Conservation (phyloP, 2,888 invertebrate genomes). For the Hofmannophila pseudospretella region DNA sequence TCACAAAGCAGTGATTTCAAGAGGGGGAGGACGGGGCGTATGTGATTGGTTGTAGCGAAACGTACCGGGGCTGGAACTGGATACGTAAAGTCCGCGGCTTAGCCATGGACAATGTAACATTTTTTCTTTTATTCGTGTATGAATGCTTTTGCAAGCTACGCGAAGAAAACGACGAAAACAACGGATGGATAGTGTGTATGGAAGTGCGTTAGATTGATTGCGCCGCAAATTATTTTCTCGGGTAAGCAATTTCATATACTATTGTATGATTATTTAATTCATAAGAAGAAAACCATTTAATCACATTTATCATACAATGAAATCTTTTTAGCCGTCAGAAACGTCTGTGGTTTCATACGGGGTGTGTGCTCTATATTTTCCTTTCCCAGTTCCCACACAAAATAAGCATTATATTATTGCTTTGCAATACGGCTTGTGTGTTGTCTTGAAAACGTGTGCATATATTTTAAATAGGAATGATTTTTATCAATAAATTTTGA, state of each 20-base stretch:
- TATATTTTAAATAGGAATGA: background rate
- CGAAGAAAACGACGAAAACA: slow-evolving; percentile 66
- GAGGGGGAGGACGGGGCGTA: no score
- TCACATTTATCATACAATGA: background rate
- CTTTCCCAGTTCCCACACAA: slow-evolving; percentile 14
- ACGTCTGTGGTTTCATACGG: slow-evolving; percentile 37
- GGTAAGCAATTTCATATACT: slow-evolving; percentile 47
- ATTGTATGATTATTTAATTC: background rate
- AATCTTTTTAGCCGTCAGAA: slow-evolving; percentile 13
- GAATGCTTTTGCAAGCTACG: slow-evolving; percentile 71
- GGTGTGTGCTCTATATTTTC: slow-evolving; percentile 43
- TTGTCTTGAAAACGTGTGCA: background rate
- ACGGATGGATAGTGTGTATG: slow-evolving; percentile 78
- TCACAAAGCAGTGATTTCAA: no score
- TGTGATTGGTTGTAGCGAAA: no score
- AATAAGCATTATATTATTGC: slow-evolving; percentile 4
- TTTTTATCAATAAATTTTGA: background rate
- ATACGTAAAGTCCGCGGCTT: no score
- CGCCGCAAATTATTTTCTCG: slow-evolving; percentile 77
- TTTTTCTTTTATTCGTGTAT: no score
- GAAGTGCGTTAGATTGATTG: slow-evolving; percentile 80
- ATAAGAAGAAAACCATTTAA: background rate
- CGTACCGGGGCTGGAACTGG: no score
- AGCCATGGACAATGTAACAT: slow-evolving; percentile 23
- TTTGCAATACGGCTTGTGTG: slow-evolving; percentile 1